Base-by-base conservation (phyloP, 1,140 invertebrate species). In the Apocrypta bakeri region DNA sequence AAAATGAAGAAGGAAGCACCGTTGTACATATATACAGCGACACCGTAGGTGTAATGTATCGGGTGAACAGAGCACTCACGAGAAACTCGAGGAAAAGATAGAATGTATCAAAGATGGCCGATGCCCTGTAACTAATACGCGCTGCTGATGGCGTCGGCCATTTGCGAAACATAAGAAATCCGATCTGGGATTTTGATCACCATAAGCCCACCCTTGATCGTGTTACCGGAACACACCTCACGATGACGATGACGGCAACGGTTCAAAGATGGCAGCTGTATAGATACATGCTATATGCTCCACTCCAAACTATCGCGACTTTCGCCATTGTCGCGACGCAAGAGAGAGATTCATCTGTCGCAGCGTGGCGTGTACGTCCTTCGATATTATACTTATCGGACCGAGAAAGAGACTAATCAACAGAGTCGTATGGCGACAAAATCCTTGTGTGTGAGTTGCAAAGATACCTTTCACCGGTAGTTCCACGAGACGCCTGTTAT, bases 181-280 rank as follows among this genome's bases (percentile, higher is more conserved):
- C 88, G 89, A 91, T 90, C 88, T 84, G 86, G 86, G 89, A 86
- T 90, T 90, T 90, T 90, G 87, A 91, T 90, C 90, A 88, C 86
- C 85, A 87, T 90, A 90, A 90, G 89, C 88, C 89, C 89, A 91
- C 90, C 90, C 90, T 91, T 89, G 89, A 91, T 91, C 90, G 89
- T 89, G 86, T 91, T 91, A 91, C 90, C 80, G 85, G 86, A 85
- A 88, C 86, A 87, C 25, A 40, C 86, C 85, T 86, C 82, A 9
- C 3, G 33, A 37, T 9, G 33, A 37, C 33, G 76, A 78, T 71
- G 73, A 63, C 61, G 21, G 17, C 48, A 21, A 17, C 84, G 69
- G 72, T 68, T 83, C 86, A 87, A 91, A 90, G 88, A 91, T 91
- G 89, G 89, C 88, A 83, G 87, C 68, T 71, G n/a, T n/a, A n/a